phyloP scores from a whole-genome alignment of 2,113 vertebrate genomes.

The Paradoxurus hermaphroditus region DNA sequence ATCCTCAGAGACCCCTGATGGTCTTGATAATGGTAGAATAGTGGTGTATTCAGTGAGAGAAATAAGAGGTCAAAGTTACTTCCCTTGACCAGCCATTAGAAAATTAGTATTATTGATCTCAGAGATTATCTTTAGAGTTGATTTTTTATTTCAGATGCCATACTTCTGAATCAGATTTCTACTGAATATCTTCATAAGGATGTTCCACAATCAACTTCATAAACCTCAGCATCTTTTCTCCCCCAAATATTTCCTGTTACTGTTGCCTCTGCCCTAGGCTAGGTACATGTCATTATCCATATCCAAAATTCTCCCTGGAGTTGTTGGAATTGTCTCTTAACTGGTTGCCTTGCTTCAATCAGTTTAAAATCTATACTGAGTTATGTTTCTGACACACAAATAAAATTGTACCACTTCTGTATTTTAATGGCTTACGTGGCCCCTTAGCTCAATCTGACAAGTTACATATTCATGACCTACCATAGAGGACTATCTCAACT shows the following conservation, averaged over 20 bases:
- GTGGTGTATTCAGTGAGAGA: background rate
- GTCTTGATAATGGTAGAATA: background rate
- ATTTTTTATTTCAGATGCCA: background rate
- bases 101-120: background rate
- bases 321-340: background rate
- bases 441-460: background rate
- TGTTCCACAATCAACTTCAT: background rate
- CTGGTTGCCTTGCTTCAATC: background rate
- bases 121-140: background rate
- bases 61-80: background rate
- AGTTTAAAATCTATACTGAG: background rate
- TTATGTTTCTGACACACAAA: background rate
- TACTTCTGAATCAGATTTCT: background rate
- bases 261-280: background rate
- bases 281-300: background rate
- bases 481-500: background rate
- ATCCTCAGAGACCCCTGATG: background rate
- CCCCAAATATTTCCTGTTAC: background rate
- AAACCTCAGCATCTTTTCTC: background rate
- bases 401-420: background rate
- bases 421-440: background rate
- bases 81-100: background rate
- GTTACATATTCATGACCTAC: background rate
- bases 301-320: background rate
- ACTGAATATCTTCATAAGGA: background rate